phyloP scores from a whole-genome alignment of 1,140 invertebrate genomes.

The Drosophila miranda region DNA sequence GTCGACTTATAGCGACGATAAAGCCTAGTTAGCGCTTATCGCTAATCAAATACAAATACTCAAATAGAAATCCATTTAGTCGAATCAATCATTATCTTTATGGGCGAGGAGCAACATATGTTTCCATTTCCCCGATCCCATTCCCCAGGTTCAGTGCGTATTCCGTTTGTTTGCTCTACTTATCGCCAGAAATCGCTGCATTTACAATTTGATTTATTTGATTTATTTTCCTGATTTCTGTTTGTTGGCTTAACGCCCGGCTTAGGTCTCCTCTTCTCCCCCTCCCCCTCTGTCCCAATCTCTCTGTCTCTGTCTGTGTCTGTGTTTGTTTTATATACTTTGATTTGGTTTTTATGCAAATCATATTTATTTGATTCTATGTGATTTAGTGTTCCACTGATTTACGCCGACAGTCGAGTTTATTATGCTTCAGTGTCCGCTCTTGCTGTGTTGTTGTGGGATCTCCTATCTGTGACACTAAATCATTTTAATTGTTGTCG shows the following conservation, averaged over 20 bases:
- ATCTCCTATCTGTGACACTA: slow-evolving; percentile 64
- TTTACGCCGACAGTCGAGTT: slow-evolving; percentile 73
- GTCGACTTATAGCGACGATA: slow-evolving; percentile 16
- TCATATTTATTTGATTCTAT: slow-evolving; percentile 77
- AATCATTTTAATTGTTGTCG: slow-evolving; percentile 80
- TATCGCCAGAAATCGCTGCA: slow-evolving; percentile 51
- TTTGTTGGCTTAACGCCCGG: slow-evolving; percentile 35
- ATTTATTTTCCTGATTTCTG: slow-evolving; percentile 28
- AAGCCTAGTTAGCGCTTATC: slow-evolving; percentile 71
- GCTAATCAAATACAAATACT: slow-evolving; percentile 61
- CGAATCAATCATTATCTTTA: slow-evolving; percentile 77
- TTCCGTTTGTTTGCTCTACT: slow-evolving; percentile 29
- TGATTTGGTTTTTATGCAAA: slow-evolving; percentile 76
- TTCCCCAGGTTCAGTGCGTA: slow-evolving; percentile 6
- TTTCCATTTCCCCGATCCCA: slow-evolving; percentile 36
- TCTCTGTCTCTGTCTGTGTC: neutral
- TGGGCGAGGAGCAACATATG: slow-evolving; percentile 56
- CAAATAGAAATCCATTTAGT: slow-evolving; percentile 38
- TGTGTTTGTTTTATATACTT: slow-evolving; percentile 32
- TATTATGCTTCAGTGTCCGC: slow-evolving; percentile 59
- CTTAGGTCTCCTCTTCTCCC: neutral
- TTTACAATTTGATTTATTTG: slow-evolving; percentile 69
- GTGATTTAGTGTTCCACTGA: slow-evolving; percentile 71
- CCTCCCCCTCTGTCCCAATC: too few species aligned
- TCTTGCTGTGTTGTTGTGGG: slow-evolving; percentile 21